Evolutionary conservation across 2,888 invertebrate species (phyloP), one percentile per base, ranked within the genome.

Genomic region (Rutpela maculata): DNA sequence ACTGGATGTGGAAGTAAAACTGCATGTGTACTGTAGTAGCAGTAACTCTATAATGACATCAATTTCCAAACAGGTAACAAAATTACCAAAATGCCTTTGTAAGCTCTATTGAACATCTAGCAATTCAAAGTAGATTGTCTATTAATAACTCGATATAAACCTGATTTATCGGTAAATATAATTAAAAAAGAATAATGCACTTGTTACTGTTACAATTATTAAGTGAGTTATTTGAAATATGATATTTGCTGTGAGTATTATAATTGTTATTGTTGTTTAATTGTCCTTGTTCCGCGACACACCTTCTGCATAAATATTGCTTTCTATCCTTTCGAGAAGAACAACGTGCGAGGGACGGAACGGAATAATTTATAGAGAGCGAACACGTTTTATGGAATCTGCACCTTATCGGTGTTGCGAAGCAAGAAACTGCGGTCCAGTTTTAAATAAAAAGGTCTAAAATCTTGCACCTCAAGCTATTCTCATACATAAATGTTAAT

Each of bases 211-310:
- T 38, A 38, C 11, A 5, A 7, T 38, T 43, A 43, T 43, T 43
- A 43, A 43, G 7, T 43, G 43, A 11, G 43, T 43, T 43, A 43
- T 43, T 43, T 43, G 43, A 43, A 43, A 43, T 43, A 43, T 43
- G 43, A 43, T 43, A 43, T 43, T 43, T 43, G 43, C 26, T 35
- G 19, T 18, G 62, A 50, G 19, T 63, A 62, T 50, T 38, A 17
- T 35, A 56, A 43, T 55, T 70, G 55, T 69, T 70, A 50, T 63
- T 31, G 43, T 26, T 26, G 55, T 62, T 73, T 67, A 11, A 56
- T 18, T 67, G 67, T 59, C 74, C 66, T 59, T 67, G 66, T 50
- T 59, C 43, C 43, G 67, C 1, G 22, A 56, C 70, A 55, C 57
- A n/a, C 70, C 55, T 70, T 31, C 19, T 7, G 59, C 7, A 70